Base-by-base conservation (phyloP, 2,113 vertebrate genomes). In the Nematolebias whitei region DNA sequence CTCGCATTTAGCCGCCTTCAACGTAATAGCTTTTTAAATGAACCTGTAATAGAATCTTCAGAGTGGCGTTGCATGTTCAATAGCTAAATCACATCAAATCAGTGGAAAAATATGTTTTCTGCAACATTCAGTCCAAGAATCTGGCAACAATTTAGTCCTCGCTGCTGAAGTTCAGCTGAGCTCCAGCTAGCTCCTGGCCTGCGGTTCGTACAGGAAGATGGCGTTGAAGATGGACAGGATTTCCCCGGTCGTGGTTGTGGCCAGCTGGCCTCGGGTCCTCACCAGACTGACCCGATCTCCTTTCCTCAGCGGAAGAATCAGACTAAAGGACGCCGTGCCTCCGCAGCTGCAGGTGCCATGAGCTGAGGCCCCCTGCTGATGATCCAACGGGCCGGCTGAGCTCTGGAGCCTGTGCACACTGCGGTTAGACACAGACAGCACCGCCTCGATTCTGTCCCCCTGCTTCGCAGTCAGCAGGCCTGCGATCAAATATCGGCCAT, bases 141-240 rank as follows among this genome's bases (percentile, higher is more conserved):
- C 44, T 61, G 70, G 59, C 47, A 73, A 68, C 62, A 26, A 49
- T 72, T n/a, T 3, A 74, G 77, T 88, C 79, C 54, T 74, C 43
- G 20, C 15, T 22, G 41, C 22, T 50, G 5, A 5, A 29, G 26
- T 29, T 29, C n/a, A n/a, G 50, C 40, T 29, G 58, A 50, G 44
- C 75, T 72, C 35, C 64, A 61, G 90, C 92, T 97, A 99, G 87
- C 94, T 92, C 26, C 85, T 91, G 71, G 90, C 85, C 68, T 93
- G 85, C n/a, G 91, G 92, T n/a, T 95, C 89, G 53, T 99, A 98
- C 43, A 99, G 91, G 81, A 96, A 95, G 63, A 96, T 88, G 51
- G 94, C 95, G 32, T 96, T 98, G 77, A 93, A 99, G 0, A 96
- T 98, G 77, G 96, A 98, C 48, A 96, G 95, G 87, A 97, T 93